Conservation (phyloP, 2,888 invertebrate genomes). For the Anticlea derivata region DNA sequence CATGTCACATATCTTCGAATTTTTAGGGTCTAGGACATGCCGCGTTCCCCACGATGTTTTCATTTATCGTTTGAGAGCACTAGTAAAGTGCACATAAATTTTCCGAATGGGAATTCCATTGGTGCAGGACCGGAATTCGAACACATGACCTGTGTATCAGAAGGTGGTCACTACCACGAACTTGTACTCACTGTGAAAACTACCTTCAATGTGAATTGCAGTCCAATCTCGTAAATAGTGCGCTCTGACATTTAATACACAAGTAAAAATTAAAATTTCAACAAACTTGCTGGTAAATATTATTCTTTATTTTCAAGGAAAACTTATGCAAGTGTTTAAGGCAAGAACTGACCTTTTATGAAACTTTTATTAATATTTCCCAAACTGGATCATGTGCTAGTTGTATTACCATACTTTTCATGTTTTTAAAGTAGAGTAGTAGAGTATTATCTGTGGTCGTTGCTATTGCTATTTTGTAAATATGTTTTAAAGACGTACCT, state of each 20-base stretch:
- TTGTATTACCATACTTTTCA: not conserved
- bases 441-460: too few species aligned
- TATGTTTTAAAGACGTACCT: too few species aligned
- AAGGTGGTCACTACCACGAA: too few species aligned
- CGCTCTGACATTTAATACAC: constrained; percentile 36
- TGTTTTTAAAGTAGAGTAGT: too few species aligned
- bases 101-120: too few species aligned
- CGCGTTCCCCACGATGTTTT: too few species aligned
- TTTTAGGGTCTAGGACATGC: too few species aligned
- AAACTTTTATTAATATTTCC: constrained; percentile 12
- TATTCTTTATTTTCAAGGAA: constrained; percentile 13
- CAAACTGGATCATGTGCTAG: constrained; percentile 6
- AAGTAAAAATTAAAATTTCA: constrained; percentile 21
- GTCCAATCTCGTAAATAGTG: constrained; percentile 30
- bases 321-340: constrained; percentile 15
- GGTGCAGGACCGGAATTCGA: too few species aligned
- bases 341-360: constrained; percentile 24
- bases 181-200: not conserved
- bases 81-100: too few species aligned
- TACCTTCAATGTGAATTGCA: constrained; percentile 5
- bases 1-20: too few species aligned
- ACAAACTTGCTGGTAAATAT: constrained; percentile 7
- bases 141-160: too few species aligned
- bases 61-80: too few species aligned
- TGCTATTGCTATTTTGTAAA: not conserved